phyloP scores from a whole-genome alignment of 2,888 invertebrate species.

The Blastobasis lacticolella region DNA sequence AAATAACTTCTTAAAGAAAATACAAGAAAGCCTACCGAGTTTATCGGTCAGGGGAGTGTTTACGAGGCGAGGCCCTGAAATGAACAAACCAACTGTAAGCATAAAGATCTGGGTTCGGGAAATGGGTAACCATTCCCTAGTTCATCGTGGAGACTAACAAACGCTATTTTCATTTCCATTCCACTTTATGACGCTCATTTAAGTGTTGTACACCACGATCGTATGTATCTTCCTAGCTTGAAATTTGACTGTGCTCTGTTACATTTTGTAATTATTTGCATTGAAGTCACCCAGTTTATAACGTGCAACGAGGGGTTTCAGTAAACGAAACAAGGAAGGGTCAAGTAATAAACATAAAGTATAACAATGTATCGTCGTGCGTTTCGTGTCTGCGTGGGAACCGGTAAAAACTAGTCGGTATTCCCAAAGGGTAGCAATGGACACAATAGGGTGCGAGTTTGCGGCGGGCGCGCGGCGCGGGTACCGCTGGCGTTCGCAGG shows the following conservation, averaged over 20 bases:
- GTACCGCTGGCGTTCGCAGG: too few relatives aligned
- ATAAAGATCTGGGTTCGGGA: slow-evolving; percentile 53
- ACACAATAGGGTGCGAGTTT: slow-evolving; percentile 49
- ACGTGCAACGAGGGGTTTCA: too few relatives aligned
- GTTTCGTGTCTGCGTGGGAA: slow-evolving; percentile 19
- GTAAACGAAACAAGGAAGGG: too few relatives aligned
- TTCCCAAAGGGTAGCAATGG: slow-evolving; percentile 47
- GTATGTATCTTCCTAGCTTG: too few relatives aligned
- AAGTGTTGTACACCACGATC: too few relatives aligned
- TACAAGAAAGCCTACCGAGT: slow-evolving; percentile 53
- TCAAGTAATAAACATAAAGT: slow-evolving; percentile 8
- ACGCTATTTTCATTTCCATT: slow-evolving; percentile 11
- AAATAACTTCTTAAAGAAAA: slow-evolving; percentile 45
- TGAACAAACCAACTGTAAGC: slow-evolving; percentile 63
- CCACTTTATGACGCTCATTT: background rate
- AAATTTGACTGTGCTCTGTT: too few relatives aligned
- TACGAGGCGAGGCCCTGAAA: slow-evolving; percentile 61
- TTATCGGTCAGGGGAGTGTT: slow-evolving; percentile 58
- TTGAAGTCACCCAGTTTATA: too few relatives aligned
- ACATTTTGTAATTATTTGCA: too few relatives aligned
- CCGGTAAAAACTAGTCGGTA: slow-evolving; percentile 35
- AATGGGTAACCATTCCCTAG: slow-evolving; percentile 48
- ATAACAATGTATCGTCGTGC: slow-evolving; percentile 17
- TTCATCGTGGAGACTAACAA: slow-evolving; percentile 45
- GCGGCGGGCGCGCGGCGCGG: slow-evolving; percentile 23